Evolutionary conservation across 2,113 vertebrate species (phyloP).

Genomic region (Struthidea cinerea): DNA sequence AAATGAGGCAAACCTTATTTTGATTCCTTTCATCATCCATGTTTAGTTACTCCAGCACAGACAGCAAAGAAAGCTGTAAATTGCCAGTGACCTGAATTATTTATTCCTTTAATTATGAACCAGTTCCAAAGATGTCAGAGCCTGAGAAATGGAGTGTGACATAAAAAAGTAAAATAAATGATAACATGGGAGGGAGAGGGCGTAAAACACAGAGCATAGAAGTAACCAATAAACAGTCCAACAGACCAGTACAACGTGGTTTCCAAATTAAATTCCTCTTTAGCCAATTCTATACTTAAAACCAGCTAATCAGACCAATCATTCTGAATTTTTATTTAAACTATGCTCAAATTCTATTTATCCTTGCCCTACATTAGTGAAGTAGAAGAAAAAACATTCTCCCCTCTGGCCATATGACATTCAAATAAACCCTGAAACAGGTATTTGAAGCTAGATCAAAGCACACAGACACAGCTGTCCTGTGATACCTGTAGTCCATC

Average conservation of each 20-base stretch:
- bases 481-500: background rate
- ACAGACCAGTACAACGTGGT: background rate
- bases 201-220: background rate
- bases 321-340: background rate
- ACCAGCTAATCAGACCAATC: background rate
- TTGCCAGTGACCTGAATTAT: constrained; percentile 35
- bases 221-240: background rate
- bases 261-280: background rate
- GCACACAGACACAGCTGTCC: background rate
- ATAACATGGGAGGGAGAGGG: background rate
- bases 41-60: background rate
- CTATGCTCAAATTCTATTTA: background rate
- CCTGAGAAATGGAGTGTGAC: background rate
- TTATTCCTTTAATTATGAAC: constrained; percentile 41
- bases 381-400: background rate
- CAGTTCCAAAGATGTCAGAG: constrained; percentile 8
- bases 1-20: background rate
- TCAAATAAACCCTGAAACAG: background rate
- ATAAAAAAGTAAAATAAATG: constrained; percentile 9
- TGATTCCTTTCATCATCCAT: background rate
- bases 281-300: background rate
- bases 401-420: background rate
- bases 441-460: background rate
- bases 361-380: background rate
- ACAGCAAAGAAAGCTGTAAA: constrained; percentile 26